Conservation (phyloP, 2,113 vertebrate genomes). For the Todiramphus chloris region DNA sequence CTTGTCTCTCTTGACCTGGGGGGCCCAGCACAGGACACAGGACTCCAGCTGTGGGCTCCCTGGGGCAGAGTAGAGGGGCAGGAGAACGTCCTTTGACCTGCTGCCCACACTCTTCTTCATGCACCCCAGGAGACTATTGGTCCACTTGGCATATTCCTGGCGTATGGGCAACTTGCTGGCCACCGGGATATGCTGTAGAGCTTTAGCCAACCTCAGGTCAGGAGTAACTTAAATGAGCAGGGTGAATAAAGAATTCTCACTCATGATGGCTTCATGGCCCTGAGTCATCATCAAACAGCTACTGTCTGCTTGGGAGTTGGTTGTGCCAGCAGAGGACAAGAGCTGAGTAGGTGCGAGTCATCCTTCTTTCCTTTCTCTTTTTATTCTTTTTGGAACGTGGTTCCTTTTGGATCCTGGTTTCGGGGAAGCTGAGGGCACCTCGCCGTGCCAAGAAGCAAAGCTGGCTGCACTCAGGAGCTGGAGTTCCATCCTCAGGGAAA, state of each 20-base stretch:
- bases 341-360: not conserved
- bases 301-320: not conserved
- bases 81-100: no score
- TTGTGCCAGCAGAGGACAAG: not conserved
- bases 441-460: not conserved
- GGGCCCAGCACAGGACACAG: no score
- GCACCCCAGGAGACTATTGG: no score
- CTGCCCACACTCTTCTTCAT: no score
- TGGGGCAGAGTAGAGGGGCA: no score
- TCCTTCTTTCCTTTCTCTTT: not conserved
- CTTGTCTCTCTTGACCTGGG: no score
- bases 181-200: no score
- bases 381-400: not conserved
- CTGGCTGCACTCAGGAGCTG: not conserved
- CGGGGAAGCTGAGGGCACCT: not conserved
- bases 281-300: not conserved
- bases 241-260: not conserved
- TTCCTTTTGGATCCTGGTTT: not conserved
- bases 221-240: not conserved
- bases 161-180: no score
- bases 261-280: rapidly evolving
- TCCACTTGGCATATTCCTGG: no score
- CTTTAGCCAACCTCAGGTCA: rapidly evolving
- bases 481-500: not conserved
- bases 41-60: no score